phyloP scores from a whole-genome alignment of 1,140 invertebrate species.

The Elymnias hypermnestra region DNA sequence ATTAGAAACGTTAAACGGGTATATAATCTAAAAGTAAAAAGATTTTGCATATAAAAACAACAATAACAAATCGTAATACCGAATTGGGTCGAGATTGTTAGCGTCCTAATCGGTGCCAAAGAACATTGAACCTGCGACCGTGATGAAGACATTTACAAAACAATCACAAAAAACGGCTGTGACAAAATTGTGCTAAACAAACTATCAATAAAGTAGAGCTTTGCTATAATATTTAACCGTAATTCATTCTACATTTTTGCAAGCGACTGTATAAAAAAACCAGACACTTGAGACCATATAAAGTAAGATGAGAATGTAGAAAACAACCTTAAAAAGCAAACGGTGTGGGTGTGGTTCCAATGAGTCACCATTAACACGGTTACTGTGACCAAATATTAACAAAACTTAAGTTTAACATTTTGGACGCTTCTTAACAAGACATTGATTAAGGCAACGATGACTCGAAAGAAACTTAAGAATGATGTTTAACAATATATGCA shows the following conservation, averaged over 20 bases:
- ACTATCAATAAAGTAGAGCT: conserved; percentile 6
- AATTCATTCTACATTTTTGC: conserved; percentile 21
- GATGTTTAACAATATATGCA: too few species aligned
- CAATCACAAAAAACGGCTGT: conserved; percentile 8
- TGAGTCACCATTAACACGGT: conserved; percentile 45
- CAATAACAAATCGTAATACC: conserved; percentile 9
- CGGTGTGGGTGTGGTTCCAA: conserved; percentile 19
- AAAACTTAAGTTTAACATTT: conserved; percentile 24
- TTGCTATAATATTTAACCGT: conserved; percentile 20
- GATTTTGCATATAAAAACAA: conserved; percentile 4
- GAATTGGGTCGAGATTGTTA: conserved; percentile 7
- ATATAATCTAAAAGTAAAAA: background rate
- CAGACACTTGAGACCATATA: conserved; percentile 21
- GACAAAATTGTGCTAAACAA: conserved; percentile 15
- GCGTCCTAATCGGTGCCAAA: conserved; percentile 7
- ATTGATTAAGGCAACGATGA: conserved; percentile 2
- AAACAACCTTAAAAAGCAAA: conserved; percentile 16
- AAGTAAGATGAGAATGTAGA: conserved; percentile 15
- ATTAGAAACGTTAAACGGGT: background rate
- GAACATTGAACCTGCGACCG: conserved; percentile 12
- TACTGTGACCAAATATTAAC: conserved; percentile 37
- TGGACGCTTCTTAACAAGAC: conserved; percentile 10
- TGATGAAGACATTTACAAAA: conserved; percentile 14
- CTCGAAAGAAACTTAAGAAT: too few species aligned
- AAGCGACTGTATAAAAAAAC: conserved; percentile 1